Percentiles rank a stretch among this genome's conserved stretches.
phyloP scores from a whole-genome alignment of 2,888 invertebrate species.

The Pseudeuparius sepicola region DNA sequence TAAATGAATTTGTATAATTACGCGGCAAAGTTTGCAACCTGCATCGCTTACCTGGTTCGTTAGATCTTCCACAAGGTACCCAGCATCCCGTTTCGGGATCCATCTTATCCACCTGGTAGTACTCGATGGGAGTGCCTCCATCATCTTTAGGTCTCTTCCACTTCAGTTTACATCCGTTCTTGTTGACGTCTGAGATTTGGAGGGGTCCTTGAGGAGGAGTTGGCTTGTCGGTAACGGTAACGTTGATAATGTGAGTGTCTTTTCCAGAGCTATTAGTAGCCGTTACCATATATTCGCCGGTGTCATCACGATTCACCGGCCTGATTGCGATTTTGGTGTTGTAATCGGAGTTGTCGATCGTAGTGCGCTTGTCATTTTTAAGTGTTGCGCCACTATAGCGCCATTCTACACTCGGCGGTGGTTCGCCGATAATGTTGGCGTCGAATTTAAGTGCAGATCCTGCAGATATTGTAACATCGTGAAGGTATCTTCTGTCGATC shows the following conservation, averaged over 20 bases:
- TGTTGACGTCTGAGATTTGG: slow-evolving; percentile 80
- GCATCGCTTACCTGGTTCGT: slow-evolving; percentile 68
- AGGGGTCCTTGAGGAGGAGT: slow-evolving; percentile 81
- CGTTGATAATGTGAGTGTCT: slow-evolving; percentile 71
- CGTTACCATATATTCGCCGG: slow-evolving; percentile 78
- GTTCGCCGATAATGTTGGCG: slow-evolving; percentile 89
- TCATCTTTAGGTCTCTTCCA: slow-evolving; percentile 95
- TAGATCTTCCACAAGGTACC: slow-evolving; percentile 77
- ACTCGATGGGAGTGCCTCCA: slow-evolving; percentile 89
- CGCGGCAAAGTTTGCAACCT: too few relatives aligned
- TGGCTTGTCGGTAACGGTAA: slow-evolving; percentile 82
- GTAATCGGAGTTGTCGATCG: slow-evolving; percentile 77
- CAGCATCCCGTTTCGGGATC: slow-evolving; percentile 83
- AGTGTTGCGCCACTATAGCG: slow-evolving; percentile 74
- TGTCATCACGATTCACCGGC: slow-evolving; percentile 70
- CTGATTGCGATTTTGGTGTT: slow-evolving; percentile 78
- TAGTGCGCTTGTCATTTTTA: slow-evolving; percentile 54
- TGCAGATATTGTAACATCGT: slow-evolving; percentile 82
- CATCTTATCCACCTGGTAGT: slow-evolving; percentile 93
- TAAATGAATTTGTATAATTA: too few relatives aligned
- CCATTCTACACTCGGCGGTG: slow-evolving; percentile 91
- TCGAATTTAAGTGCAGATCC: slow-evolving; percentile 90
- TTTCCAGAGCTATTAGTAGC: slow-evolving; percentile 83
- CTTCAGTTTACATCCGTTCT: slow-evolving; percentile 86
- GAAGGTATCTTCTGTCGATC: slow-evolving; percentile 87